A percentile compares a stretch with the other conserved stretches of the same genome.
Evolutionary conservation across 1,140 invertebrate genomes (phyloP).

Genomic region (Drosophila elegans): DNA sequence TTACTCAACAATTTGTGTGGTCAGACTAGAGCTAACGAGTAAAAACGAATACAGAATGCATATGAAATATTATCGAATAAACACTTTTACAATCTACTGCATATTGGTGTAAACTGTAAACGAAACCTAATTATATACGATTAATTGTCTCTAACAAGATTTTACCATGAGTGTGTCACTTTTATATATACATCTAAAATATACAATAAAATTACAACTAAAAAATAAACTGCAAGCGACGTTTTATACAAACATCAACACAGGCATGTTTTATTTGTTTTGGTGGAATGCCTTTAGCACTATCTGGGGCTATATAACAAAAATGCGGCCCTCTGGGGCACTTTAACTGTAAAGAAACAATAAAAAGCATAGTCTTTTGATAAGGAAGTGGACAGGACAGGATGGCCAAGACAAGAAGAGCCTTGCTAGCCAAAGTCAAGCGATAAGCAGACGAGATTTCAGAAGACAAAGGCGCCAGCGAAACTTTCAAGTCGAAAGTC

Average conservation of each 20-base stretch:
- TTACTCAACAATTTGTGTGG: constrained; percentile 51
- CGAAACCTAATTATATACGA: constrained; percentile 45
- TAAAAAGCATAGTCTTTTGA: constrained; percentile 39
- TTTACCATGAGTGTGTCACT: constrained; percentile 82
- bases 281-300: constrained; percentile 1
- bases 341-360: constrained; percentile 40
- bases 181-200: constrained; percentile 76
- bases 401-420: constrained; percentile 33
- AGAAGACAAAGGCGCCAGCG: constrained; percentile 45
- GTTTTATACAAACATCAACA: constrained; percentile 67
- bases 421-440: constrained; percentile 19
- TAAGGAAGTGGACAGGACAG: constrained; percentile 56
- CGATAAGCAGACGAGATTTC: constrained; percentile 47
- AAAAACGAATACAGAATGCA: constrained; percentile 40
- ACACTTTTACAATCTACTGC: constrained; percentile 47
- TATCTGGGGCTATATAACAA: constrained; percentile 18
- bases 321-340: constrained; percentile 42
- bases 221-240: constrained; percentile 66
- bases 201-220: constrained; percentile 67
- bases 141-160: constrained; percentile 81
- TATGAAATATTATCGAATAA: constrained; percentile 53
- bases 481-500: constrained; percentile 41
- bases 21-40: constrained; percentile 31
- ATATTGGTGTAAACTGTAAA: constrained; percentile 42
- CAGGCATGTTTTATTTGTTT: constrained; percentile 41